Base-by-base conservation (phyloP, 2,797 vertebrate species). In the Agapornis canus region DNA sequence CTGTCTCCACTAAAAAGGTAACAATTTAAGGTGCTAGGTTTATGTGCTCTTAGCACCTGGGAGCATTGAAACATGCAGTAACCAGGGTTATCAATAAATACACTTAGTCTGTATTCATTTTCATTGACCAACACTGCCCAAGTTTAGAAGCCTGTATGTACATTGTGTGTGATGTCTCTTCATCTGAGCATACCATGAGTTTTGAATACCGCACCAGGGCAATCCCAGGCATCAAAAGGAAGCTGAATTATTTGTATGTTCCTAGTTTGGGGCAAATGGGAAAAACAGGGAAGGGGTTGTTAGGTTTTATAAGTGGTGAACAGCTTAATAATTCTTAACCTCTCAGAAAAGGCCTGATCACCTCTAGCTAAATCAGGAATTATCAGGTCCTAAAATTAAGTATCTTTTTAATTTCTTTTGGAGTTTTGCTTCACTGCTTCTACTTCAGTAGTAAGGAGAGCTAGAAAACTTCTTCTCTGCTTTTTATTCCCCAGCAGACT, bases 1-100 rank as follows among this genome's bases (percentile, higher is more conserved):
- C 42, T 93, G 22, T 86, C 51, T 80, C 47, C 13, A 51, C 5
- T 32, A 27, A 35, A 5, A 42, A 49, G 8, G 9, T 31, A 69
- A 68, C 49, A 73, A 76, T 92, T 95, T 88, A 69, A 68, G 66
- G 92, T n/a, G 20, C 8, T 52, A 65, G 7, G 45, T 82, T 80
- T 92, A 43, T 3, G 2, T 49, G 79, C 43, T 14, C 4, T 85
- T 54, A 76, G 11, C 10, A 63, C 42, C 31, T 80, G 21, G 9
- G 8, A 87, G 6, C 21, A 51, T 63, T 54, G 79, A 66, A 89
- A 54, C 7, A 17, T 63, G 29, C 26, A 79, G n/a, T 69, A 72
- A 45, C 54, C 45, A 60, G 27, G 11, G 10, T 63, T 86, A 45
- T 42, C 9, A 73, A 32, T 45, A 15, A 31, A 59, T 48, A 60